Conservation (phyloP, 2,797 vertebrate genomes). For the Luscinia megarhynchos region DNA sequence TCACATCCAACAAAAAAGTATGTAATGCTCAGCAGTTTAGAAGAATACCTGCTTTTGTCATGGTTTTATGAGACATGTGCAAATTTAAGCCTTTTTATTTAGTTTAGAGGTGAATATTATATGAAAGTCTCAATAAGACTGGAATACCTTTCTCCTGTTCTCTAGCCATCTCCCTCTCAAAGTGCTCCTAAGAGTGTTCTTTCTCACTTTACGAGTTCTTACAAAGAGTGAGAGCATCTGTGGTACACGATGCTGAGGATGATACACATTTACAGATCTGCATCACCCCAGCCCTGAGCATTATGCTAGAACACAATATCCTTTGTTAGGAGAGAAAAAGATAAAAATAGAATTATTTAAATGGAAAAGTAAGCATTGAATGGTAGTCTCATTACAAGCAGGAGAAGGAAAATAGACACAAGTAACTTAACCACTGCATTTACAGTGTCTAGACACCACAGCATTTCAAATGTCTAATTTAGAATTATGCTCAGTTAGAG, state of each 20-base stretch:
- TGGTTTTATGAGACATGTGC: neutral
- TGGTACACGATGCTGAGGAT: neutral
- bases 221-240: neutral
- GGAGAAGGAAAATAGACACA: neutral
- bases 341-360: constrained; percentile 9
- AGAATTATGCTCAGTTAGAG: constrained; percentile 1
- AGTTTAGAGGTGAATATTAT: neutral
- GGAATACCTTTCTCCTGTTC: neutral
- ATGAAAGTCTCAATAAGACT: neutral
- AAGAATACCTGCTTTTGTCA: neutral
- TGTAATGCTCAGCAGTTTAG: neutral
- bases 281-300: neutral
- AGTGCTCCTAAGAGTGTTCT: neutral
- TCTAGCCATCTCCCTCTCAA: neutral
- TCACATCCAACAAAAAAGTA: neutral
- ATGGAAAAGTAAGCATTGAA: neutral
- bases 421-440: neutral
- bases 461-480: constrained; percentile 11
- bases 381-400: neutral
- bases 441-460: neutral
- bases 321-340: neutral
- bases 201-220: neutral
- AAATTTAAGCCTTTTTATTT: neutral
- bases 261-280: neutral
- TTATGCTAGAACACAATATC: neutral